Evolutionary conservation across 2,888 invertebrate species (phyloP), one percentile per base, ranked within the genome.

Genomic region (Anaspis maculata): DNA sequence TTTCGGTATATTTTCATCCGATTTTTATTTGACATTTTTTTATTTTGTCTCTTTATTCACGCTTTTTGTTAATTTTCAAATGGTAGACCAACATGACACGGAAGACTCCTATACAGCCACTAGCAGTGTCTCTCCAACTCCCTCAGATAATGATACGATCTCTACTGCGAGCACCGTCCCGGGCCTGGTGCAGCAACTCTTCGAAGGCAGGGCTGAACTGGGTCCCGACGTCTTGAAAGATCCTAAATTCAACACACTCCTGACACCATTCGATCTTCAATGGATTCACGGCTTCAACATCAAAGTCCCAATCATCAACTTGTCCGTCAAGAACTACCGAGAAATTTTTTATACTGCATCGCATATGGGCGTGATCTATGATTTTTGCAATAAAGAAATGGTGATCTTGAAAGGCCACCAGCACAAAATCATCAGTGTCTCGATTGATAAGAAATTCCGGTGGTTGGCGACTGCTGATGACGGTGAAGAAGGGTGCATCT

Each of bases 361-460:
- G 4, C 79, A 83, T 60, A 70, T 72, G 32, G 76, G 70, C 1
- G 67, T 82, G 5, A 51, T 83, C 1, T 80, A 77, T 56, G 72
- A 83, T 62, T 78, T 77, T 66, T 67, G 67, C 23, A 66, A 65
- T 3, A 73, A 74, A 30, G 59, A 68, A 35, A 77, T 78, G 70
- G 66, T 62, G 48, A 70, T 77, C 44, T 66, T 83, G 23, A 77
- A 78, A 51, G 82, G 80, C 25, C 83, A 83, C 54, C 67, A 69
- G 52, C 70, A 74, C 49, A 49, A 60, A 39, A 62, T 79, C 4
- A 66, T 62, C 2, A 64, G 64, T 44, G 60, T 76, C 36, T 69
- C 74, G 2, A 42, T 66, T 1, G 74, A 76, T 48, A 48, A 38
- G 1, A 49, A 53, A 2, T 76, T 76, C n/a, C 64, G 65, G 30